phyloP scores from a whole-genome alignment of 2,797 vertebrate species.

The Sebastes kiyomatsui region DNA sequence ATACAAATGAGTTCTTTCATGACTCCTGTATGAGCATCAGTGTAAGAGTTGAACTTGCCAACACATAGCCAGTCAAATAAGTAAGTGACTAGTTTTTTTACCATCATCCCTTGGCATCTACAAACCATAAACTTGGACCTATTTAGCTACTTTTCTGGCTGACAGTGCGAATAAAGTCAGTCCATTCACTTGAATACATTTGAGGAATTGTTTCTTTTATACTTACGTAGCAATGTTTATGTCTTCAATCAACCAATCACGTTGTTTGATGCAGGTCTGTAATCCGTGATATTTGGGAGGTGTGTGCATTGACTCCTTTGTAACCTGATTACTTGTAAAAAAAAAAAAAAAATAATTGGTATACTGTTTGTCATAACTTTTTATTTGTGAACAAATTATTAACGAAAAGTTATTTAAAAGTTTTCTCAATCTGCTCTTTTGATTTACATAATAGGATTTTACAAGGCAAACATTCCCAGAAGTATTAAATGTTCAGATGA shows the following conservation, averaged over 20 bases:
- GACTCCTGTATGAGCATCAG: no score
- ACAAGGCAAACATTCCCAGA: no score
- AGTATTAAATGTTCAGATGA: no score
- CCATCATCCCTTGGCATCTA: not conserved
- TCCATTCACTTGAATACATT: not conserved
- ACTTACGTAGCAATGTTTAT: not conserved
- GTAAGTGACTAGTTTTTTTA: not conserved
- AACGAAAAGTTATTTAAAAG: no score
- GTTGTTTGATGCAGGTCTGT: not conserved
- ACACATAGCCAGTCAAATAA: not conserved
- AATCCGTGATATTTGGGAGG: not conserved
- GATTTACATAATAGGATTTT: no score
- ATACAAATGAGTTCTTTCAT: no score
- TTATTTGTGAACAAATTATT: no score
- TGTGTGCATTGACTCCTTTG: not conserved
- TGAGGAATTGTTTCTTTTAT: not conserved
- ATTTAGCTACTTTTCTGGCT: not conserved
- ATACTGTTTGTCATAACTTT: no score
- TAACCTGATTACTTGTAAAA: not conserved
- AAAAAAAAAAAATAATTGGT: no score
- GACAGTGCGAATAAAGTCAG: not conserved
- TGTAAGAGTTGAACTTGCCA: not conserved
- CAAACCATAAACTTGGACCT: not conserved
- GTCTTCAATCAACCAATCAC: not conserved
- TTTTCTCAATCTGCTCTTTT: not conserved